phyloP scores from a whole-genome alignment of 2,888 invertebrate genomes.

The Branchellion lobata region DNA sequence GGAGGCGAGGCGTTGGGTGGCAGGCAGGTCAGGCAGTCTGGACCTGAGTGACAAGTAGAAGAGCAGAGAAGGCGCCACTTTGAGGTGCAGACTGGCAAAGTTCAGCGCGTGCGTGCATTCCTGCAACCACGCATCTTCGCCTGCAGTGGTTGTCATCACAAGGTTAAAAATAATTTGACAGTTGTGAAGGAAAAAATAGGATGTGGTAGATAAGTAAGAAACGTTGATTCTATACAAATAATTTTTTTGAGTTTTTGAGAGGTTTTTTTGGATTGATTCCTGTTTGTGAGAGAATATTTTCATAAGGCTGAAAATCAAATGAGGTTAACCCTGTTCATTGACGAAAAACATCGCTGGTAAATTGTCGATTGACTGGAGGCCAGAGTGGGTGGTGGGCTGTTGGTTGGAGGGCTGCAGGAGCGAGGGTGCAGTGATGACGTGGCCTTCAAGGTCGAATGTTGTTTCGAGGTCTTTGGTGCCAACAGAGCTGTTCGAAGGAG shows the following conservation, averaged over 20 bases:
- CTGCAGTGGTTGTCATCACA: neutral
- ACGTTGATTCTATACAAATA: neutral
- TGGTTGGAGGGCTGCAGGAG: neutral
- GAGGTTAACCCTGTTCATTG: slow-evolving; percentile 6
- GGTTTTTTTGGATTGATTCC: too few species aligned
- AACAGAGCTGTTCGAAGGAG: slow-evolving; percentile 17
- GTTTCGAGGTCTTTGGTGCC: slow-evolving; percentile 62
- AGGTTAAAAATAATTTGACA: neutral
- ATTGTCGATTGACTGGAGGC: neutral
- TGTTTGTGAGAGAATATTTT: too few species aligned
- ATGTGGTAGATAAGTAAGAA: neutral
- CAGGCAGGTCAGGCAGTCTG: slow-evolving; percentile 80
- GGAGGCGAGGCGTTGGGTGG: neutral
- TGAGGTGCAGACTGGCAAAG: slow-evolving; percentile 71
- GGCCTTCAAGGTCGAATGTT: slow-evolving; percentile 85
- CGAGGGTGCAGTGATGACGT: slow-evolving; percentile 73
- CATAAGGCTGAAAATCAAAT: too few species aligned
- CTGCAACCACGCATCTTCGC: slow-evolving; percentile 83
- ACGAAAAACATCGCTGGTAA: slow-evolving; percentile 2
- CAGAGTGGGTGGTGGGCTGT: neutral
- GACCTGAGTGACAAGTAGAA: slow-evolving; percentile 87
- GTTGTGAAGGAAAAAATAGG: neutral
- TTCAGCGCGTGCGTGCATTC: slow-evolving; percentile 82
- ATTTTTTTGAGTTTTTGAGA: neutral
- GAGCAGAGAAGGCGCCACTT: slow-evolving; percentile 92